Percentiles rank a stretch among this genome's conserved stretches.
Evolutionary conservation across 2,113 vertebrate species (phyloP).

Genomic region (Ia io): DNA sequence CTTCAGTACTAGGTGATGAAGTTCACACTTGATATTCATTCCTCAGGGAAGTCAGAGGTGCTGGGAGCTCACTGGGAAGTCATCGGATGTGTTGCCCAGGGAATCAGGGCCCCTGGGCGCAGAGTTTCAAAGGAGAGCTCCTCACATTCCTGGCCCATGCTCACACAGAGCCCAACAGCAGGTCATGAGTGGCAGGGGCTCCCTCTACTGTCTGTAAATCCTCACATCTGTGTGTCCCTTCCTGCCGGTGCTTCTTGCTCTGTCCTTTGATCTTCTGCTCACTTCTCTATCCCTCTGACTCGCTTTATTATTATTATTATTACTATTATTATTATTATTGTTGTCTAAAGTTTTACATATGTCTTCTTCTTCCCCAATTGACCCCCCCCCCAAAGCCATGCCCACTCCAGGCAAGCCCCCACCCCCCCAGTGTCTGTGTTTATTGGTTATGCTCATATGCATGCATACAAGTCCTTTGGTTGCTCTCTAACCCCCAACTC

Average conservation of each 20-base stretch:
- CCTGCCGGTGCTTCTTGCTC: not conserved
- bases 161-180: not conserved
- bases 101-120: not conserved
- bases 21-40: not conserved
- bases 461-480: too few species aligned
- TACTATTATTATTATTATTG: too few species aligned
- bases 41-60: slow-evolving; percentile 32
- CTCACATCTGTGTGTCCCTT: not conserved
- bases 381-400: too few species aligned
- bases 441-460: too few species aligned
- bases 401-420: too few species aligned
- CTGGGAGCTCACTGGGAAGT: not conserved
- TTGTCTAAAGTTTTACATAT: too few species aligned
- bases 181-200: not conserved
- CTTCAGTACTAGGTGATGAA: not conserved
- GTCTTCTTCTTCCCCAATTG: too few species aligned
- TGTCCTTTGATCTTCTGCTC: not conserved
- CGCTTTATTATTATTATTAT: not conserved
- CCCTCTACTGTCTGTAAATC: not conserved
- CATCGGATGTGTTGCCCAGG: not conserved
- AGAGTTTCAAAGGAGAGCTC: slow-evolving; percentile 22
- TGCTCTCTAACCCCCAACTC: too few species aligned
- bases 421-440: too few species aligned
- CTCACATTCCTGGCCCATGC: not conserved
- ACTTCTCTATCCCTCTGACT: not conserved